phyloP scores from a whole-genome alignment of 1,140 invertebrate species.

The Drosophila bifasciata region DNA sequence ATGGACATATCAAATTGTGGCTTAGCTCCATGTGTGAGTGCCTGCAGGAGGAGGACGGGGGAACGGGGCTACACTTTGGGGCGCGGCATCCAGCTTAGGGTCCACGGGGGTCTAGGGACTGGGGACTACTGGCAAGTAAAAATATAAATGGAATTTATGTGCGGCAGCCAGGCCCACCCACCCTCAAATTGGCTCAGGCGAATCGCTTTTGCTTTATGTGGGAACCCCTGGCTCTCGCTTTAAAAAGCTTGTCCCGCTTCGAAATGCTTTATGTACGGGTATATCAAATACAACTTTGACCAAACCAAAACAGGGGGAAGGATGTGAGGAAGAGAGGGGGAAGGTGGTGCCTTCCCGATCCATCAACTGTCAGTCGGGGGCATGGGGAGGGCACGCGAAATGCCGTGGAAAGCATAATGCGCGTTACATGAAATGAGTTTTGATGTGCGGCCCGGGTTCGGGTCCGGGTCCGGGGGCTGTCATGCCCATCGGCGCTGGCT shows the following conservation, averaged over 20 bases:
- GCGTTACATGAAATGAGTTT: conserved; percentile 78
- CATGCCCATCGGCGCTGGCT: conserved; percentile 40
- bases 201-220: conserved; percentile 51
- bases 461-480: conserved; percentile 38
- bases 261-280: conserved; percentile 32
- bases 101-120: conserved; percentile 20
- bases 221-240: conserved; percentile 36
- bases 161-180: conserved; percentile 24
- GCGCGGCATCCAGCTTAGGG: conserved; percentile 55
- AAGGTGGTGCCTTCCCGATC: conserved; percentile 36
- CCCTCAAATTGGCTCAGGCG: not conserved
- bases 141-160: conserved; percentile 82
- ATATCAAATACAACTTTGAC: conserved; percentile 60
- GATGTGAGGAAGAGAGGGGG: not conserved
- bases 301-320: conserved; percentile 17
- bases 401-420: conserved; percentile 78
- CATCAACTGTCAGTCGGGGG: conserved; percentile 68
- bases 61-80: conserved; percentile 46
- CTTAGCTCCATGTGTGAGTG: conserved; percentile 53
- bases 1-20: conserved; percentile 83
- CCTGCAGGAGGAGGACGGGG: conserved; percentile 21
- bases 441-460: conserved; percentile 49
- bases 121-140: conserved; percentile 30
- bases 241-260: conserved; percentile 47
- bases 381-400: no score